Base-by-base conservation (phyloP, 2,797 vertebrate species). In the Miichthys miiuy region DNA sequence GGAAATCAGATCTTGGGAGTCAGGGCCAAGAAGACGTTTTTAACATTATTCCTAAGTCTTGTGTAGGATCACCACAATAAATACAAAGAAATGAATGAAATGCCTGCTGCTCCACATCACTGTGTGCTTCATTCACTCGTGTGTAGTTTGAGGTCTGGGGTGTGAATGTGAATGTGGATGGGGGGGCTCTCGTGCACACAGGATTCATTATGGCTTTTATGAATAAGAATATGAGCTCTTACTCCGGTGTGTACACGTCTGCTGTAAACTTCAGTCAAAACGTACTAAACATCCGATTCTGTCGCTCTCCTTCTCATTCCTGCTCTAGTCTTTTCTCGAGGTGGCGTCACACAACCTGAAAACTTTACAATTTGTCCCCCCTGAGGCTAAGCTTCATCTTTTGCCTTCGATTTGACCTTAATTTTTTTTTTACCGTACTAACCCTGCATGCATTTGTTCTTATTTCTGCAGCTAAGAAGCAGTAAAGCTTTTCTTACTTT, bases 1-100 rank as follows among this genome's bases (percentile, higher is more conserved):
- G 55, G 75, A 76, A 75, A 81, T 60, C 25, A 51, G 56, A 72
- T 77, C 68, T 61, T 42, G 2, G 1, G 20, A 48, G 25, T 63
- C 60, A 30, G 52, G 6, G 75, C 54, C 65, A 51, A 82, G 48
- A 65, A 58, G 16, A 68, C 1, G 14, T 25, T 71, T 75, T 71
- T 46, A 46, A 71, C 55, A 69, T 52, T 34, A 78, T 60, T 73
- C 27, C n/a, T 27, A 42, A 72, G 16, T 48, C 44, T 21, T 51
- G 65, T 25, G 62, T 14, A 63, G 25, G 46, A 87, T 64, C 17
- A 60, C n/a, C 41, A 52, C 44, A 61, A 14, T 17, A 34, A 68
- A 76, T 34, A 10, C 41, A 12, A 25, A 42, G 65, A 58, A 52
- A 62, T 50, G 46, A 65, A 66, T 57, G 60, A 64, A 42, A 77